Evolutionary conservation across 2,797 vertebrate genomes (phyloP).

Genomic region (Scolopax rusticola): DNA sequence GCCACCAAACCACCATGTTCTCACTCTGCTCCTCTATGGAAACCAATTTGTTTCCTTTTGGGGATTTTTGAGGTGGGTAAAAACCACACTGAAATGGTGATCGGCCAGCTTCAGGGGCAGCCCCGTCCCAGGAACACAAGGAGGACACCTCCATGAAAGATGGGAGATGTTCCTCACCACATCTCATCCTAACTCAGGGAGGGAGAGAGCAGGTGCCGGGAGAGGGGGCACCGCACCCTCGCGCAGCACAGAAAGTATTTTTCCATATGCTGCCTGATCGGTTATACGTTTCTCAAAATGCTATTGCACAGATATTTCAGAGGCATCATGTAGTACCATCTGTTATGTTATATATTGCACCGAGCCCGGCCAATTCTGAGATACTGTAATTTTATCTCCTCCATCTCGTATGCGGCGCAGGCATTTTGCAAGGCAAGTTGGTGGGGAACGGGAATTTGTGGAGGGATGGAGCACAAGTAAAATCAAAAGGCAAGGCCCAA

Average conservation of each 20-base stretch:
- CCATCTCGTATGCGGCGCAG: conserved; percentile 78
- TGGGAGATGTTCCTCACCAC: not conserved
- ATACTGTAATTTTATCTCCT: conserved; percentile 81
- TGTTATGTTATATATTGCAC: conserved; percentile 81
- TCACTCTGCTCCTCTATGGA: not conserved
- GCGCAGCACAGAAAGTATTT: conserved; percentile 51
- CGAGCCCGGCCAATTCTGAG: conserved; percentile 78
- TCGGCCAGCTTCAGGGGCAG: not conserved
- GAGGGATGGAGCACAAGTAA: not conserved
- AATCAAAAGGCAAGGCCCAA: not conserved
- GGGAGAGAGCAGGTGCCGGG: conserved; percentile 42
- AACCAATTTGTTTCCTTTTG: not conserved
- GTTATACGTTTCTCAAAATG: conserved; percentile 70
- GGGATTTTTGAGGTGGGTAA: not conserved
- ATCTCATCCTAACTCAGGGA: not conserved
- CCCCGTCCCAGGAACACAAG: not conserved
- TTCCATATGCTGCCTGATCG: conserved; percentile 73
- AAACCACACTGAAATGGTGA: fast-evolving
- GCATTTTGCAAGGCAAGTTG: conserved; percentile 73
- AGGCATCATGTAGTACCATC: conserved; percentile 79
- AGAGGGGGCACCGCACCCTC: conserved; percentile 42
- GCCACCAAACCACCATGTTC: not conserved
- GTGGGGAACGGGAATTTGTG: conserved; percentile 57
- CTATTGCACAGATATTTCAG: conserved; percentile 74
- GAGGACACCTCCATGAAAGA: not conserved